Evolutionary conservation across 2,113 vertebrate species (phyloP), one percentile per base, ranked within the genome.

Genomic region (Poicephalus meyeri): DNA sequence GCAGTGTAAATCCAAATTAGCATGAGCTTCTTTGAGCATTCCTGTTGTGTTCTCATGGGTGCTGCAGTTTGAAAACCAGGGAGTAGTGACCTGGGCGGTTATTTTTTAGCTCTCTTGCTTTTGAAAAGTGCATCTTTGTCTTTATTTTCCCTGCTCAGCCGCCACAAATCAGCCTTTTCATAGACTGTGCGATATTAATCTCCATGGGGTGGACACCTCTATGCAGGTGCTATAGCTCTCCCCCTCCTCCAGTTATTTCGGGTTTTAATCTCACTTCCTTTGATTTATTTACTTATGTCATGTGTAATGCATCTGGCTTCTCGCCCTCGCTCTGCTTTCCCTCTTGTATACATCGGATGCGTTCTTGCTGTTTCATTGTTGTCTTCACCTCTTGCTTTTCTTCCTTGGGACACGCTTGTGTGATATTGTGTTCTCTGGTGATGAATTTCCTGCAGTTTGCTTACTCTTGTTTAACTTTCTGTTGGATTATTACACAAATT

Each of bases 231-330:
- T 89, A 80, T 66, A 72, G 88, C 88, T 96, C 92, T 97, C 66
- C 80, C 93, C 96, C 95, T 96, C 96, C 96, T 97, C 95, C 95
- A 53, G 95, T 96, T 96, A 96, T 95, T 96, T 96, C 80, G 25
- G 91, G 88, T 96, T 97, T 97, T 97, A 94, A 97, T 97, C 96
- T 97, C 83, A 74, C 92, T 95, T 93, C 93, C 92, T 92, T 91
- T 94, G 96, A 97, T 97, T 97, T 96, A 97, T 97, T 97, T 96
- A 87, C 93, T 91, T 60, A 81, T 91, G 95, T 93, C 93, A 49
- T 91, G 91, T 85, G 93, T 81, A 86, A 92, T 89, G 96, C 93
- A 92, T 93, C 93, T 96, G 96, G 92, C 96, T 97, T 9, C 91
- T 91, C 91, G 96, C 96, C 96, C 96, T 96, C 18, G 11, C 41